Evolutionary conservation across 1,140 invertebrate genomes (phyloP).

Genomic region (Zaprionus ornatus): DNA sequence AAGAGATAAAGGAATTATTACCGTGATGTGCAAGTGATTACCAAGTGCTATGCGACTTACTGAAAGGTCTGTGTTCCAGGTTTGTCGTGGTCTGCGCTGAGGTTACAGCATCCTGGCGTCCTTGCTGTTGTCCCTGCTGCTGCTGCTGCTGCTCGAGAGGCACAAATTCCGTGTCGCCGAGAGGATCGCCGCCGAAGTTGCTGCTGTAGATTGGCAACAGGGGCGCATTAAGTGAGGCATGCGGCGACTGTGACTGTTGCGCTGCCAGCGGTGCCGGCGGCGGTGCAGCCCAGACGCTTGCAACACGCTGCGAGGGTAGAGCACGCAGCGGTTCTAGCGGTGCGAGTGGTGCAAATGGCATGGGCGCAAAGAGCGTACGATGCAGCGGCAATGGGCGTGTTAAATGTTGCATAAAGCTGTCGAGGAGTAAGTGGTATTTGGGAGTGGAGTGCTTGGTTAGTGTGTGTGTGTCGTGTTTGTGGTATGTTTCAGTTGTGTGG

Average conservation of each 20-base stretch:
- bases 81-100: conserved; percentile 14
- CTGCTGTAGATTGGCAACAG: conserved; percentile 63
- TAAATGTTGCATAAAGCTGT: conserved; percentile 77
- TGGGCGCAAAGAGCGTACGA: conserved; percentile 63
- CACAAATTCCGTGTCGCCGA: conserved; percentile 71
- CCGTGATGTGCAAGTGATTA: not conserved
- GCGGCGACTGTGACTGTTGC: conserved; percentile 36
- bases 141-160: conserved; percentile 70
- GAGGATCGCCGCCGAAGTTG: conserved; percentile 36
- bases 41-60: conserved; percentile 42
- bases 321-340: conserved; percentile 67
- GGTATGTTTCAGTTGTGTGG: not conserved
- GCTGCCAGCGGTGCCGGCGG: conserved; percentile 51
- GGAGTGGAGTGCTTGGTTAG: conserved; percentile 45
- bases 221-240: conserved; percentile 52
- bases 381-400: conserved; percentile 75
- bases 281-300: conserved; percentile 60
- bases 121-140: conserved; percentile 34
- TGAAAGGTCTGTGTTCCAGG: conserved; percentile 68
- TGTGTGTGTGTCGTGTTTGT: conserved; percentile 31
- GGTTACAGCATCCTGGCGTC: conserved; percentile 48
- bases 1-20: not conserved
- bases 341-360: conserved; percentile 62
- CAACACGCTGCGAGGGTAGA: conserved; percentile 67
- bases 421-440: conserved; percentile 7